Evolutionary conservation across 2,797 vertebrate species (phyloP).

Genomic region (Rhynchonycteris naso): DNA sequence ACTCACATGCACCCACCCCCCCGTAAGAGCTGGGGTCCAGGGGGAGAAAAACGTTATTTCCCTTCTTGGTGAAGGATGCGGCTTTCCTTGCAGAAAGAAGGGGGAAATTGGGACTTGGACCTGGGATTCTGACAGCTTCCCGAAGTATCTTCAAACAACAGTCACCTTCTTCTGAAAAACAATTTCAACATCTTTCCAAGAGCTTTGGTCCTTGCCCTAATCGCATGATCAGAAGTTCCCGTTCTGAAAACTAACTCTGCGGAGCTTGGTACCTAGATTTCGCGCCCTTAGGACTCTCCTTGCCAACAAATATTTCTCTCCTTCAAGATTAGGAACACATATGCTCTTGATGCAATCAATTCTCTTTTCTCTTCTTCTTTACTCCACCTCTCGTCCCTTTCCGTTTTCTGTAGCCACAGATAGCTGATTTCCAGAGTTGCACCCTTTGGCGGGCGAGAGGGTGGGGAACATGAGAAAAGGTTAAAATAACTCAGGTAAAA

Average conservation of each 20-base stretch:
- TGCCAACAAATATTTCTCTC: background rate
- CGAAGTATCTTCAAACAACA: background rate
- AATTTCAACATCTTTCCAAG: background rate
- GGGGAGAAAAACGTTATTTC: background rate
- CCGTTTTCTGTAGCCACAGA: background rate
- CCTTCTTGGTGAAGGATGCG: background rate
- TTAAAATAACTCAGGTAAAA: background rate
- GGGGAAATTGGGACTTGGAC: background rate
- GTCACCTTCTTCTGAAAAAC: background rate
- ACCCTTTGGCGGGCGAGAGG: background rate
- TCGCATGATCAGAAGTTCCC: background rate
- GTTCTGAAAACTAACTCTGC: background rate
- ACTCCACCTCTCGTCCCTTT: fast-evolving
- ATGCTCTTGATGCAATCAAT: background rate
- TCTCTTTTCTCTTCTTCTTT: background rate
- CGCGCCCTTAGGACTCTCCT: background rate
- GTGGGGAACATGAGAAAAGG: background rate
- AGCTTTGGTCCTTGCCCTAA: background rate
- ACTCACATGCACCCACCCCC: fast-evolving
- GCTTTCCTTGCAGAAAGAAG: background rate
- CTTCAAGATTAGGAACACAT: background rate
- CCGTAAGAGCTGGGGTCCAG: background rate
- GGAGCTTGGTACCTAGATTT: background rate
- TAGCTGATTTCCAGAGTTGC: conserved; percentile 48
- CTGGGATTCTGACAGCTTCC: background rate